A percentile compares a stretch with the other conserved stretches of the same genome.
Evolutionary conservation across 2,113 vertebrate genomes (phyloP).

Genomic region (Malaclemys terrapin): DNA sequence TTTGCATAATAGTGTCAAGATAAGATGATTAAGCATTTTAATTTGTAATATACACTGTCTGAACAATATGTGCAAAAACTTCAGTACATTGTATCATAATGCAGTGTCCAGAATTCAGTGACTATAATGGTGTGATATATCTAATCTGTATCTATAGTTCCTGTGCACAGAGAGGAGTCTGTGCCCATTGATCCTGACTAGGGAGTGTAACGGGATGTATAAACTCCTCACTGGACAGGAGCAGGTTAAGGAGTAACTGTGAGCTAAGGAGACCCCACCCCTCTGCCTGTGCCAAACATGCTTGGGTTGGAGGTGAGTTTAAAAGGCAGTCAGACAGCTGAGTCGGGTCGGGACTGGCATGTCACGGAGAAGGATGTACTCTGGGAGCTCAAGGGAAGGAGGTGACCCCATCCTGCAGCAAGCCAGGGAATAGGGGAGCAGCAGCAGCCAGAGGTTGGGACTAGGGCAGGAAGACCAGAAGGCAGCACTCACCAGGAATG

Average conservation of each 20-base stretch:
- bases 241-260: not conserved
- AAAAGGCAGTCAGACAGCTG: not conserved
- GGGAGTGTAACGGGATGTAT: not conserved
- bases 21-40: conserved; percentile 48
- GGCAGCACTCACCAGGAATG: too few species aligned
- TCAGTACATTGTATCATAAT: conserved; percentile 35
- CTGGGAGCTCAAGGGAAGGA: not conserved
- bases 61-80: conserved; percentile 19
- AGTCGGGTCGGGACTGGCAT: not conserved
- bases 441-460: too few species aligned
- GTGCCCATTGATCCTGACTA: not conserved
- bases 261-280: not conserved
- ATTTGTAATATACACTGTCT: conserved; percentile 43
- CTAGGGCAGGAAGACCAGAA: too few species aligned
- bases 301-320: not conserved
- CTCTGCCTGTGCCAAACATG: not conserved
- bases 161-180: not conserved
- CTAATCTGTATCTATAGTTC: not conserved
- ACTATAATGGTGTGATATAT: not conserved
- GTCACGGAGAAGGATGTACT: too few species aligned
- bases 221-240: not conserved
- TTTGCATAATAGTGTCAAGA: conserved; percentile 23
- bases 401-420: not conserved
- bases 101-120: conserved; percentile 39
- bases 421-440: not conserved